A percentile compares a stretch with the other conserved stretches of the same genome.
phyloP scores from a whole-genome alignment of 2,888 invertebrate genomes.

The Unio pictorum region DNA sequence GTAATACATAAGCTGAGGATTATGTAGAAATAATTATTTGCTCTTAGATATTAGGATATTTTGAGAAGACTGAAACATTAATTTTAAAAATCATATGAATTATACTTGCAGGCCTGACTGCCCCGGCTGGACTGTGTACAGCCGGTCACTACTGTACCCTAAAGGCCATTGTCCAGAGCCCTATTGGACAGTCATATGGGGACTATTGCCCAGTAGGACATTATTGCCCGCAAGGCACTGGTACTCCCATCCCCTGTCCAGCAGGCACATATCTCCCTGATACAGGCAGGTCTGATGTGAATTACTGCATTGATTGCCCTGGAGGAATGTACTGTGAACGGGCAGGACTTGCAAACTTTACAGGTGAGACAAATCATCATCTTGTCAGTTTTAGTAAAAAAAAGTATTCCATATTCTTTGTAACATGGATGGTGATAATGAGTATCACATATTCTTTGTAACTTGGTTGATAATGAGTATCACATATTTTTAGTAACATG shows the following conservation, averaged over 20 bases:
- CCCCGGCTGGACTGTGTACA: constrained; percentile 57
- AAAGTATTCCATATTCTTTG: too few relatives aligned
- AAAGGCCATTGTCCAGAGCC: constrained; percentile 48
- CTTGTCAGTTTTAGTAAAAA: neutral
- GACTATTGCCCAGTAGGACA: constrained; percentile 62
- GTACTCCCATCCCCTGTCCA: constrained; percentile 61
- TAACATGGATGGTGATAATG: too few relatives aligned
- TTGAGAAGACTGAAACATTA: neutral
- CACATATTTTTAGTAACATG: too few relatives aligned
- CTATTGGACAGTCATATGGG: constrained; percentile 52
- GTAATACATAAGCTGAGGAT: too few relatives aligned
- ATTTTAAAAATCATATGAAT: too few relatives aligned
- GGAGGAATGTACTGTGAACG: constrained; percentile 63
- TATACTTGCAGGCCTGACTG: constrained; percentile 46
- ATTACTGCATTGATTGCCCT: constrained; percentile 63
- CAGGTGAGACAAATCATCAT: constrained; percentile 42
- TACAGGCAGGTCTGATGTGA: constrained; percentile 29
- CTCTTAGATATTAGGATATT: neutral
- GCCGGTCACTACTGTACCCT: constrained; percentile 57
- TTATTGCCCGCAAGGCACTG: constrained; percentile 64
- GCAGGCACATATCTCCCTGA: constrained; percentile 61
- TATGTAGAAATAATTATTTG: too few relatives aligned
- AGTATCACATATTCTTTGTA: too few relatives aligned
- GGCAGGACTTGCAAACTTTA: constrained; percentile 57
- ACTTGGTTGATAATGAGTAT: too few relatives aligned